Percentiles rank a stretch among this genome's conserved stretches.
Conservation (phyloP, 2,888 invertebrate genomes). For the Graphium colonna region DNA sequence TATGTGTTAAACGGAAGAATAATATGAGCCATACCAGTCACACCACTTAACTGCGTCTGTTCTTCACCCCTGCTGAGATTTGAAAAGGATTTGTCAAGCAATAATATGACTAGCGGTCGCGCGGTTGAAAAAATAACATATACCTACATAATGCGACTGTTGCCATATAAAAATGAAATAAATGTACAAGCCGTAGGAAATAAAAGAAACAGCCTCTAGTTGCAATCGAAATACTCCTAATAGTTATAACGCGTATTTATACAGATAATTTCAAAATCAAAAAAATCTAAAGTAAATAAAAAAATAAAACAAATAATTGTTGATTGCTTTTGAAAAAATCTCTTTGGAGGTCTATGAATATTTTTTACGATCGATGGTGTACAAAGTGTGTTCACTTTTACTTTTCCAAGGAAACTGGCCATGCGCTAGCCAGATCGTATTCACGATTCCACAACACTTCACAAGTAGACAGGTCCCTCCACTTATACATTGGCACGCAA, state of each 20-base stretch:
- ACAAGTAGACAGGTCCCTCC: constrained; percentile 38
- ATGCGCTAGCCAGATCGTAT: constrained; percentile 28
- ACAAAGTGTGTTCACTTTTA: constrained; percentile 52
- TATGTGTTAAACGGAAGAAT: constrained; percentile 17
- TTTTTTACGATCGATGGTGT: too few species aligned
- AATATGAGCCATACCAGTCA: constrained; percentile 38
- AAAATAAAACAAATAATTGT: too few species aligned
- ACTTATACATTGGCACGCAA: constrained; percentile 33
- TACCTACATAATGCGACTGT: background rate
- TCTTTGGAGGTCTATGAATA: too few species aligned
- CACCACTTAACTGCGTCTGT: constrained; percentile 47
- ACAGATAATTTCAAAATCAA: too few species aligned
- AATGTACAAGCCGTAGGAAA: too few species aligned
- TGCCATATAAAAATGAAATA: background rate
- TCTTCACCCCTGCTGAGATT: constrained; percentile 65
- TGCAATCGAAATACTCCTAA: too few species aligned
- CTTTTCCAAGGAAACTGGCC: constrained; percentile 45
- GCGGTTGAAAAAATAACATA: constrained; percentile 8
- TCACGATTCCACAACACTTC: constrained; percentile 37
- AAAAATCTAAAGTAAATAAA: too few species aligned
- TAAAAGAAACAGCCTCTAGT: too few species aligned
- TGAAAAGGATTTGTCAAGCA: constrained; percentile 54
- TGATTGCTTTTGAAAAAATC: too few species aligned
- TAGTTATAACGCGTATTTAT: too few species aligned
- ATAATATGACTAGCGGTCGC: constrained; percentile 33